A percentile compares a stretch with the other conserved stretches of the same genome.
These are phyloP conservation scores for Cryptomyrus ogoouensis DNA, from an alignment of 2,113 vertebrate genomes.

Conservation along the genomic window DNA sequence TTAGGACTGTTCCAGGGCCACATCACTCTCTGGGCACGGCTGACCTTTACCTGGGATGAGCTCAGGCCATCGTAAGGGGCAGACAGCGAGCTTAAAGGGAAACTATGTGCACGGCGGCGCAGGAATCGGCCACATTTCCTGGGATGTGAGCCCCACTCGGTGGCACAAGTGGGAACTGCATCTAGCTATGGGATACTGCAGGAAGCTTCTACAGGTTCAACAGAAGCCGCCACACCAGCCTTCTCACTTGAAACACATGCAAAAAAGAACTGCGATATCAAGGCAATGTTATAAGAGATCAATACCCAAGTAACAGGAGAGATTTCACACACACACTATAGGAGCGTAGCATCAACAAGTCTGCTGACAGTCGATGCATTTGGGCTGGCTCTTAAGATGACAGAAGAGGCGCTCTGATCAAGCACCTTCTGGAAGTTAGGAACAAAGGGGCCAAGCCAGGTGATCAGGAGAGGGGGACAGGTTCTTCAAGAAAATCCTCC, in stretches of 20 bases:
- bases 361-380: not conserved
- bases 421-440: not conserved
- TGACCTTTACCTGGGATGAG: not conserved
- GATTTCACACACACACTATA: not conserved
- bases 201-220: not conserved
- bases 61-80: not conserved
- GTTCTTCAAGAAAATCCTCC: not conserved
- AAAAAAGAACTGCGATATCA: not conserved
- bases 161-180: not conserved
- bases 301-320: not conserved
- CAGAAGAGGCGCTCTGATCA: not conserved
- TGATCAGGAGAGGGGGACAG: not conserved
- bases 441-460: not conserved
- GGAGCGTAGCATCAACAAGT: not conserved
- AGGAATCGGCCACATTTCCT: not conserved
- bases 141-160: not conserved
- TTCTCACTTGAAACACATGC: not conserved
- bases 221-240: not conserved
- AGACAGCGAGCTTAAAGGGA: not conserved
- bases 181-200: not conserved
- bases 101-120: rapidly evolving
- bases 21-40: not conserved
- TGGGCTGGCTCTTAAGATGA: not conserved
- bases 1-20: not conserved
- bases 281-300: not conserved